These are phyloP conservation scores for Platysteira castanea DNA, from an alignment of 2,113 vertebrate species.

Conservation along the genomic window DNA sequence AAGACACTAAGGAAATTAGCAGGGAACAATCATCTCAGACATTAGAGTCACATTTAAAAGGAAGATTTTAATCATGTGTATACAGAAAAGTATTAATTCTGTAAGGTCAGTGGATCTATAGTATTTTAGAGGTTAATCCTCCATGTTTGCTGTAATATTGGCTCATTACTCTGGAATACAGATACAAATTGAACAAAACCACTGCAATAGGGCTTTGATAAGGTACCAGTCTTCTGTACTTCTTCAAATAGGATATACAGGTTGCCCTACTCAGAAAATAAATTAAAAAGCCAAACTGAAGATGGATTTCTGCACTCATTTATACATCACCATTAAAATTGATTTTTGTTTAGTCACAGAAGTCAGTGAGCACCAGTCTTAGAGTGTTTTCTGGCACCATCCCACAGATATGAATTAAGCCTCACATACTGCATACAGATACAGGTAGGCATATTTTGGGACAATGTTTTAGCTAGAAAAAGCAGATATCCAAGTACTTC, in stretches of 20 bases:
- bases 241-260: not conserved
- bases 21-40: not conserved
- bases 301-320: not conserved
- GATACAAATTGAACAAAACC: not conserved
- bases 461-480: not conserved
- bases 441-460: not conserved
- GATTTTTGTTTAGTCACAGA: not conserved
- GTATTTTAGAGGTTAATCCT: not conserved
- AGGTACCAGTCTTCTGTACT: not conserved
- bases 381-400: not conserved
- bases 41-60: not conserved
- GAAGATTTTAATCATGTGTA: not conserved
- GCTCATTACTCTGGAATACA: not conserved
- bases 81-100: not conserved
- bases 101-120: not conserved
- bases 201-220: not conserved
- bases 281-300: not conserved
- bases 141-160: not conserved
- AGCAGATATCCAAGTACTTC: not conserved
- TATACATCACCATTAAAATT: not conserved
- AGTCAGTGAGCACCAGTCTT: not conserved
- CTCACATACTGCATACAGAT: not conserved
- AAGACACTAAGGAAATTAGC: not conserved
- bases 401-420: not conserved
- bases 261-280: not conserved